These are phyloP conservation scores for Pristionchus maxplancki DNA, from an alignment of 2,888 invertebrate genomes.

Conservation along the genomic window DNA sequence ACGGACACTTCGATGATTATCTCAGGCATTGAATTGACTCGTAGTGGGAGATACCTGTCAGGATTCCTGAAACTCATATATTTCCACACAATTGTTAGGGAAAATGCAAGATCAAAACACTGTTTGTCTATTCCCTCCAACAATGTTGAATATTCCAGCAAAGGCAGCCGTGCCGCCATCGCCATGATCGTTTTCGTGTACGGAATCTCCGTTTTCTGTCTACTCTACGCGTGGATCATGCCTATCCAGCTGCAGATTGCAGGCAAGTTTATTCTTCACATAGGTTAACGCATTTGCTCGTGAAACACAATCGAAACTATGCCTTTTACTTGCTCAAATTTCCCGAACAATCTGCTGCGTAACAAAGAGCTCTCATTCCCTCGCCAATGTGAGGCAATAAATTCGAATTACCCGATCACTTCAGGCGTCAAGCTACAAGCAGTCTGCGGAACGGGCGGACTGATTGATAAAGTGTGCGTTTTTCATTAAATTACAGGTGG, in stretches of 20 bases:
- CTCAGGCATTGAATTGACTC: too few species aligned
- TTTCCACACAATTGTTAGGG: too few species aligned
- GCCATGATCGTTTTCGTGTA: constrained; percentile 34
- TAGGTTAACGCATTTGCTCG: too few species aligned
- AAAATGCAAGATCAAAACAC: too few species aligned
- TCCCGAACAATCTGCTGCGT: neutral
- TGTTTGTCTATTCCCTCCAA: too few species aligned
- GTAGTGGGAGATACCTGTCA: too few species aligned
- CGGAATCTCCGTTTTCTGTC: constrained; percentile 25
- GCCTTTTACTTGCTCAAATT: neutral
- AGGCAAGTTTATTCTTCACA: neutral
- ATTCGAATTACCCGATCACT: neutral
- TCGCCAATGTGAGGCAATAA: neutral
- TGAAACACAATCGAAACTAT: too few species aligned
- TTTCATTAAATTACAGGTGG: neutral
- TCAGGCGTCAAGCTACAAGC: constrained; percentile 24
- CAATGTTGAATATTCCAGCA: neutral
- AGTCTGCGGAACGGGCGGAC: constrained; percentile 44
- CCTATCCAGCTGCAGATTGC: constrained; percentile 32
- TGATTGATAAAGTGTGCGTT: constrained; percentile 48
- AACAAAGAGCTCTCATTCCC: neutral
- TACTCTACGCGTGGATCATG: constrained; percentile 47
- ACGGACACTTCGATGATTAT: too few species aligned
- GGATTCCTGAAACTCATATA: too few species aligned
- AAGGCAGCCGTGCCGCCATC: constrained; percentile 2